These are phyloP conservation scores for Serinus canaria DNA, from an alignment of 2,113 vertebrate species.

Conservation along the genomic window DNA sequence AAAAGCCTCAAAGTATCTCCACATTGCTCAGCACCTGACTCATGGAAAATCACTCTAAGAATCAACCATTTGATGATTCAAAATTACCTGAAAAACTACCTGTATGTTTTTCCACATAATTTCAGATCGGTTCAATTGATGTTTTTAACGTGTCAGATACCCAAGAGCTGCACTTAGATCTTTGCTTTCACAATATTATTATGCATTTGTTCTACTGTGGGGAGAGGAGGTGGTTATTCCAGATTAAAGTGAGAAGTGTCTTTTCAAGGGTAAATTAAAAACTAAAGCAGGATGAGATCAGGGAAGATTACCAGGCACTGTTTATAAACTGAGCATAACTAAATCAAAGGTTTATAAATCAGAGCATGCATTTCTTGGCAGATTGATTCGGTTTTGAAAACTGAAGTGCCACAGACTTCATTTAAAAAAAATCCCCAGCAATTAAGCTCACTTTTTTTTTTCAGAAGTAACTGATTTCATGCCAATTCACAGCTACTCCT, in stretches of 20 bases:
- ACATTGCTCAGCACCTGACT: background rate
- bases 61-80: background rate
- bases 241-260: background rate
- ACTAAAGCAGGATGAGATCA: background rate
- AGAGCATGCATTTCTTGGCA: background rate
- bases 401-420: background rate
- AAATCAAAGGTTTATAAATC: conserved; percentile 16
- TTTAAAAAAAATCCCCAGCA: background rate
- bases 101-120: background rate
- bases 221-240: background rate
- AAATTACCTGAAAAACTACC: background rate
- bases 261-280: background rate
- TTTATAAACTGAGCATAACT: background rate
- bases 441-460: background rate
- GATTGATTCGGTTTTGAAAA: background rate
- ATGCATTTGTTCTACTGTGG: background rate
- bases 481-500: background rate
- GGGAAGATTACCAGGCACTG: background rate
- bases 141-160: background rate
- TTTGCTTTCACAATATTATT: background rate
- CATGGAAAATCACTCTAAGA: background rate
- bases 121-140: background rate
- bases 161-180: background rate
- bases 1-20: background rate
- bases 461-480: background rate